Percentiles rank a stretch among this genome's conserved stretches.
phyloP scores from a whole-genome alignment of 2,888 invertebrate genomes.

The Aphrophora alni region DNA sequence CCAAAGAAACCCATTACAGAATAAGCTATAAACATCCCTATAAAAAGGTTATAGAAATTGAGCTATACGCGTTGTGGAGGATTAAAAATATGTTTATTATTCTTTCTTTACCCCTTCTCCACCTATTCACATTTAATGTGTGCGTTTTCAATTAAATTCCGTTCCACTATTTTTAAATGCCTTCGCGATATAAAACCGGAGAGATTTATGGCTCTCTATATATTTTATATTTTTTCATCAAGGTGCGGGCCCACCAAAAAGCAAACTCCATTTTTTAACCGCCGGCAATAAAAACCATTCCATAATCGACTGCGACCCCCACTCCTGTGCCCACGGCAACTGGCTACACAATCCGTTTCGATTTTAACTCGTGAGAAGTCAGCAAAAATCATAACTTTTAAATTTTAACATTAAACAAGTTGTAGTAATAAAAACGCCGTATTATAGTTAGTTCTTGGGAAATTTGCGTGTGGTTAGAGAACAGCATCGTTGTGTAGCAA shows the following conservation, averaged over 20 bases:
- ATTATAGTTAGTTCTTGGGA: too few species aligned
- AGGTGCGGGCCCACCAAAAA: conserved; percentile 10
- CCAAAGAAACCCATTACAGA: conserved; percentile 32
- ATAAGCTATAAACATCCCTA: conserved; percentile 38
- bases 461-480: too few species aligned
- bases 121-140: not conserved
- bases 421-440: not conserved
- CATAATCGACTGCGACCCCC: conserved; percentile 29
- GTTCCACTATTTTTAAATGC: conserved; percentile 28
- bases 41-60: conserved; percentile 42
- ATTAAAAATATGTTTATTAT: conserved; percentile 40
- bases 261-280: conserved; percentile 2
- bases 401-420: not conserved
- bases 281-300: conserved; percentile 36
- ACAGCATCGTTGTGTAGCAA: too few species aligned
- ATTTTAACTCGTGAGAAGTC: not conserved
- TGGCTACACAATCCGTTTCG: not conserved
- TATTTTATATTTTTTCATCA: conserved; percentile 37
- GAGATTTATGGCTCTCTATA: conserved; percentile 34
- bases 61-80: conserved; percentile 27
- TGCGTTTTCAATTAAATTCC: conserved; percentile 17
- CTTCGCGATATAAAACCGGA: conserved; percentile 23
- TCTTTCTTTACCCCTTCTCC: not conserved
- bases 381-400: not conserved
- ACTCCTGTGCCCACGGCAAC: not conserved